phyloP scores from a whole-genome alignment of 2,888 invertebrate species.

The Conchocele bisecta region DNA sequence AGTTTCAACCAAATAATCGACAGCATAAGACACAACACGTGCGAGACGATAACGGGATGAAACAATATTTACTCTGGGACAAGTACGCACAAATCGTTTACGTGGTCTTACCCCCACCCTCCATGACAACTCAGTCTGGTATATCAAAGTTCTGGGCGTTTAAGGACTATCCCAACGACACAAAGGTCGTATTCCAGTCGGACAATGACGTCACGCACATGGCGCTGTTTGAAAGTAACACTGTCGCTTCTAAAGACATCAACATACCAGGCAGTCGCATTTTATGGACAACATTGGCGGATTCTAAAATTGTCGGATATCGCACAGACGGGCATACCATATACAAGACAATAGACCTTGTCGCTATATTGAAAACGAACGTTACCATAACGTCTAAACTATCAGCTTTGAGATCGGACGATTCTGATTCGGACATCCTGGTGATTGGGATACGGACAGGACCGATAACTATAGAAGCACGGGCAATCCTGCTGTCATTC shows the following conservation, averaged over 20 bases:
- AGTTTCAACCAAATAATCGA: too few relatives aligned
- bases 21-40: neutral
- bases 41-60: neutral
- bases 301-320: neutral
- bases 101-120: slow-evolving; percentile 27
- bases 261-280: neutral
- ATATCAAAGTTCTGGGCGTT: neutral
- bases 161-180: neutral
- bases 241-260: too few relatives aligned
- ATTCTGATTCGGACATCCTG: neutral
- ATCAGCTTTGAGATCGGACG: neutral
- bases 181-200: neutral
- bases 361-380: neutral
- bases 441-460: neutral
- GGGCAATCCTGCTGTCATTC: neutral
- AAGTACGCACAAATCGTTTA: slow-evolving; percentile 5
- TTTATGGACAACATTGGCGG: neutral
- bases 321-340: neutral
- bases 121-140: slow-evolving; percentile 5
- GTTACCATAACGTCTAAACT: slow-evolving; percentile 3
- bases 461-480: neutral
- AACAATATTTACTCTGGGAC: slow-evolving; percentile 36
- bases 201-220: neutral
- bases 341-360: neutral
- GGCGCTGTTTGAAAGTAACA: slow-evolving; percentile 4